These are phyloP conservation scores for Gorilla gorilla DNA, from an alignment of 2,113 vertebrate genomes.

Conservation along the genomic window DNA sequence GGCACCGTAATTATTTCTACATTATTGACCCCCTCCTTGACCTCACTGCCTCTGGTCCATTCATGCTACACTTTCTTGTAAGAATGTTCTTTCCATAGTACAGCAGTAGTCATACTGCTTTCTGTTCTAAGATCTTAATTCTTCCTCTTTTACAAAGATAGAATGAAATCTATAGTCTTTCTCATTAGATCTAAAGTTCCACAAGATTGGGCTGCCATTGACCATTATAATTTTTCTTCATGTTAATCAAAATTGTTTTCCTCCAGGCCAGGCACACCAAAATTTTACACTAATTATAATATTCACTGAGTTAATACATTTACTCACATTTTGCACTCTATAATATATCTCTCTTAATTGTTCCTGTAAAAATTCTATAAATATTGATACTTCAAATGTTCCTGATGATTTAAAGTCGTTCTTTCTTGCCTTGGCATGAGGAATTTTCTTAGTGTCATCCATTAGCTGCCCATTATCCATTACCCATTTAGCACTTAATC, in stretches of 20 bases:
- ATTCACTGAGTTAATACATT: background rate
- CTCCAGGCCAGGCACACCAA: background rate
- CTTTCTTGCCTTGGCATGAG: background rate
- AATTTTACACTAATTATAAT: background rate
- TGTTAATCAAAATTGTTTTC: slow-evolving; percentile 20
- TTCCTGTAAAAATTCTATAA: background rate
- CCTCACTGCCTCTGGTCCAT: background rate
- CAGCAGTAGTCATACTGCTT: background rate
- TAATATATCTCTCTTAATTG: background rate
- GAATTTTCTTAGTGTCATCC: background rate
- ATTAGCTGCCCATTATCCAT: background rate
- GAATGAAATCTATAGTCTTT: background rate
- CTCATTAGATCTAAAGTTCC: background rate
- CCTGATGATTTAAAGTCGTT: background rate
- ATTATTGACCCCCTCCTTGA: too few species aligned
- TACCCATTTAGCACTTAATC: background rate
- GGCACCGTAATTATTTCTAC: background rate
- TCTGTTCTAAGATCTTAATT: background rate
- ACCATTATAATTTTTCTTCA: background rate
- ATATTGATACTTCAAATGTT: background rate
- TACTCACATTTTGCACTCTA: background rate
- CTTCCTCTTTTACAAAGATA: background rate
- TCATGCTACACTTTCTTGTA: background rate
- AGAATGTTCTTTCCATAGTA: background rate
- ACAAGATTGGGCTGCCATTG: background rate